These are phyloP conservation scores for Australoheros facetus DNA, from an alignment of 2,797 vertebrate species.

Conservation along the genomic window DNA sequence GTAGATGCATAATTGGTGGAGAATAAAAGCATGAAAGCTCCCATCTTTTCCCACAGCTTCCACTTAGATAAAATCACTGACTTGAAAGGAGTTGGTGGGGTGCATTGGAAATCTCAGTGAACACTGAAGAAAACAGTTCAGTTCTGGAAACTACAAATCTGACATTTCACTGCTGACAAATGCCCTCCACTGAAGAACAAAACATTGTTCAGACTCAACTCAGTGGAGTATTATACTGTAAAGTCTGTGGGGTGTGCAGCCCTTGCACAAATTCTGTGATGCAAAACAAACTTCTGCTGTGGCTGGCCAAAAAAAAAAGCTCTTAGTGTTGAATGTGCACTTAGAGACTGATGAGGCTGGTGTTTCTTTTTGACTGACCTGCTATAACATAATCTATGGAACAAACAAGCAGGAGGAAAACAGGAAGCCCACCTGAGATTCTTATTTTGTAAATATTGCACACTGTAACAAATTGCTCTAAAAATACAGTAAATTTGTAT, in stretches of 20 bases:
- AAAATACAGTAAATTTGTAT: not conserved
- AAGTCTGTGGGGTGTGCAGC: not conserved
- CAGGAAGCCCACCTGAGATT: not conserved
- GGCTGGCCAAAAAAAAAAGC: not conserved
- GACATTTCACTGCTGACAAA: not conserved
- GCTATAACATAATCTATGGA: not conserved
- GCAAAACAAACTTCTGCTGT: not conserved
- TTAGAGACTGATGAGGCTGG: not conserved
- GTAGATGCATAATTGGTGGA: constrained; percentile 48
- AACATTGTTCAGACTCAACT: not conserved
- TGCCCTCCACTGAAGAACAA: constrained; percentile 3
- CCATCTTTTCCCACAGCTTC: constrained; percentile 35
- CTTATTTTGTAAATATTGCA: not conserved
- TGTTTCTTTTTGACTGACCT: not conserved
- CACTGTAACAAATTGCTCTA: not conserved
- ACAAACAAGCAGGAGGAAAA: not conserved
- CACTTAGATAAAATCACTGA: constrained; percentile 36
- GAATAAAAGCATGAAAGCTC: constrained; percentile 30
- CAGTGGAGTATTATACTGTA: not conserved
- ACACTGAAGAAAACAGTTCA: constrained; percentile 28
- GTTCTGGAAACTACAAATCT: constrained; percentile 21
- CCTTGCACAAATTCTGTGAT: not conserved
- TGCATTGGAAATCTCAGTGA: constrained; percentile 3
- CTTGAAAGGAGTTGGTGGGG: constrained; percentile 3
- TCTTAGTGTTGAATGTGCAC: not conserved